These are phyloP conservation scores for Beris chalybata DNA, from an alignment of 2,888 invertebrate species.

Conservation along the genomic window DNA sequence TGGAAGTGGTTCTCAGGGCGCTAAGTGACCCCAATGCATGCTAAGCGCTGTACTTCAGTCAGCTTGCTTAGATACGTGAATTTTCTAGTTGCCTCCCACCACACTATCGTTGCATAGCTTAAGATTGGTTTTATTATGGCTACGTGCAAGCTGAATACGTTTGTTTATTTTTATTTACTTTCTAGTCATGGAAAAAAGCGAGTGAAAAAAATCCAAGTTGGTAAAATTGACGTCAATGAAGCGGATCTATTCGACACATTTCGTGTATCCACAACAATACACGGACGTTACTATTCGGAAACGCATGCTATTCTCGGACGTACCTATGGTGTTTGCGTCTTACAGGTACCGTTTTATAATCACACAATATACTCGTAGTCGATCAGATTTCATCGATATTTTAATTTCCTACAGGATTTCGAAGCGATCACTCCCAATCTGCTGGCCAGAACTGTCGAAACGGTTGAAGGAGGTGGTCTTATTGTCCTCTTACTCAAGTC, in stretches of 20 bases:
- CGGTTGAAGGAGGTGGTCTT: conserved; percentile 96
- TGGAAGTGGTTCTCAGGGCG: too few relatives aligned
- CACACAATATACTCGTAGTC: too few relatives aligned
- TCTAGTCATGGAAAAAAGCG: conserved; percentile 87
- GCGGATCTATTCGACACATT: conserved; percentile 97
- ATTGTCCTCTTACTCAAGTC: conserved; percentile 85
- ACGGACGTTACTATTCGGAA: conserved; percentile 96
- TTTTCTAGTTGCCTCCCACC: too few relatives aligned
- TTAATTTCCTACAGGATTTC: conserved; percentile 67
- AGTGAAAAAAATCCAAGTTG: conserved; percentile 88
- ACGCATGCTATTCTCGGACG: conserved; percentile 97
- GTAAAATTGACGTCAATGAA: conserved; percentile 86
- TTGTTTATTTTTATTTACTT: conserved; percentile 18
- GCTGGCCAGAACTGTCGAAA: conserved; percentile 94
- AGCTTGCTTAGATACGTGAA: too few relatives aligned
- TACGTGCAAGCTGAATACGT: too few relatives aligned
- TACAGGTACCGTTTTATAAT: conserved; percentile 61
- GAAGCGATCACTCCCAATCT: conserved; percentile 97
- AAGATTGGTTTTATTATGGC: too few relatives aligned
- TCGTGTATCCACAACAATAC: conserved; percentile 92
- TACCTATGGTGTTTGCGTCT: conserved; percentile 93
- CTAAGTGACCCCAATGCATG: too few relatives aligned
- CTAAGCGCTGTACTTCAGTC: too few relatives aligned
- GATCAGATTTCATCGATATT: too few relatives aligned
- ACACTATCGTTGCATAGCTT: too few relatives aligned